Conservation (phyloP, 2,888 invertebrate genomes). For the Eupithecia tripunctaria region DNA sequence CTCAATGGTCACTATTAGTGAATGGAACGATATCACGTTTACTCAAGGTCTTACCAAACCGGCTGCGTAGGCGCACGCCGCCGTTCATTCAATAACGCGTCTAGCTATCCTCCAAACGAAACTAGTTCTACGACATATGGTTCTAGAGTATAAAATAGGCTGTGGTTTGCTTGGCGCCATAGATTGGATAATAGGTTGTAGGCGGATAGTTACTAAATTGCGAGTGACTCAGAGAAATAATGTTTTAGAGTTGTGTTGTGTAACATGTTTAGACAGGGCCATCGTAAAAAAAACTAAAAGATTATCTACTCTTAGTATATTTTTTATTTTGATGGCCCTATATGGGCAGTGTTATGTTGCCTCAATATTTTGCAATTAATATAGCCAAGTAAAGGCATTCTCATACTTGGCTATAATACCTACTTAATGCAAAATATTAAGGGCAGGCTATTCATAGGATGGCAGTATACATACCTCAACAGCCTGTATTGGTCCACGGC, state of each 20-base stretch:
- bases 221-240: slow-evolving; percentile 53
- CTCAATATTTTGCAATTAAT: too few relatives aligned
- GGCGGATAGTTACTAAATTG: slow-evolving; percentile 57
- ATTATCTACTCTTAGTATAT: too few relatives aligned
- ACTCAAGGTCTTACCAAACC: slow-evolving; percentile 52
- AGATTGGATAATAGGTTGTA: slow-evolving; percentile 59
- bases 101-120: slow-evolving; percentile 18
- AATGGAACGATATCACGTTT: slow-evolving; percentile 46
- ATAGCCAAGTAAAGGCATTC: too few relatives aligned
- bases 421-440: too few relatives aligned
- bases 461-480: too few relatives aligned
- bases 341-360: too few relatives aligned
- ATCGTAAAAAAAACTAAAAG: not conserved
- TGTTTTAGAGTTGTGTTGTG: slow-evolving; percentile 39
- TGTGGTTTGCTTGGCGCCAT: slow-evolving; percentile 37
- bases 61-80: slow-evolving; percentile 60
- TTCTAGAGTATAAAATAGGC: not conserved
- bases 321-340: too few relatives aligned
- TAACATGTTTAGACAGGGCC: slow-evolving; percentile 26
- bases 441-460: too few relatives aligned
- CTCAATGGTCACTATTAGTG: slow-evolving; percentile 4
- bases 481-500: too few relatives aligned
- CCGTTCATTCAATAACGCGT: slow-evolving; percentile 52
- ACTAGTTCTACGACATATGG: not conserved
- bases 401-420: too few relatives aligned